These are phyloP conservation scores for Globicephala melas DNA, from an alignment of 2,113 vertebrate genomes.

Conservation along the genomic window DNA sequence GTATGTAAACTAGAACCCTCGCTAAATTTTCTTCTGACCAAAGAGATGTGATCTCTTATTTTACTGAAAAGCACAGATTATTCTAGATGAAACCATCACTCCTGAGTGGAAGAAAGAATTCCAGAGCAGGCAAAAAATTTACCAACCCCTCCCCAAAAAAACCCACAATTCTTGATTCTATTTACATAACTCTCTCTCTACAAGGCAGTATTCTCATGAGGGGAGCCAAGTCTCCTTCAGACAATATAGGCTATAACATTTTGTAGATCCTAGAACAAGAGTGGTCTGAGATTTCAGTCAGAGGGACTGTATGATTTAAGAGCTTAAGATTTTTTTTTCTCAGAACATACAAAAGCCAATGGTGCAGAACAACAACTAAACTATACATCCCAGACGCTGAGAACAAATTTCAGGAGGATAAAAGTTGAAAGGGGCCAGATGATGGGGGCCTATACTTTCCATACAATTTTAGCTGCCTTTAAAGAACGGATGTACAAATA, in stretches of 20 bases:
- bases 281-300: not conserved
- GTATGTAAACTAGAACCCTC: conserved; percentile 80
- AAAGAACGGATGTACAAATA: conserved; percentile 27
- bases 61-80: conserved; percentile 74
- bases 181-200: not conserved
- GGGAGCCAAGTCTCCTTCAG: not conserved
- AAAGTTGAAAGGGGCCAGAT: conserved; percentile 24
- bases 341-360: not conserved
- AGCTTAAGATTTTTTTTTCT: conserved; percentile 4
- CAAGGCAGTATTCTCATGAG: conserved; percentile 1
- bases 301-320: not conserved
- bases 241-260: not conserved
- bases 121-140: conserved; percentile 27
- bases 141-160: not conserved
- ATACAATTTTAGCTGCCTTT: conserved; percentile 46
- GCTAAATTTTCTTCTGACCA: conserved; percentile 59
- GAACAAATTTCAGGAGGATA: conserved; percentile 39
- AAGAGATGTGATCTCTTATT: conserved; percentile 47
- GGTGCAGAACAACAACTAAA: not conserved
- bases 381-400: not conserved
- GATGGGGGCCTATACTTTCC: not conserved
- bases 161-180: not conserved
- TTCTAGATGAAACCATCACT: conserved; percentile 41
- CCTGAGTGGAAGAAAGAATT: conserved; percentile 24
- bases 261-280: not conserved